Evolutionary conservation across 2,888 invertebrate species (phyloP).

Genomic region (Dynastes maya): DNA sequence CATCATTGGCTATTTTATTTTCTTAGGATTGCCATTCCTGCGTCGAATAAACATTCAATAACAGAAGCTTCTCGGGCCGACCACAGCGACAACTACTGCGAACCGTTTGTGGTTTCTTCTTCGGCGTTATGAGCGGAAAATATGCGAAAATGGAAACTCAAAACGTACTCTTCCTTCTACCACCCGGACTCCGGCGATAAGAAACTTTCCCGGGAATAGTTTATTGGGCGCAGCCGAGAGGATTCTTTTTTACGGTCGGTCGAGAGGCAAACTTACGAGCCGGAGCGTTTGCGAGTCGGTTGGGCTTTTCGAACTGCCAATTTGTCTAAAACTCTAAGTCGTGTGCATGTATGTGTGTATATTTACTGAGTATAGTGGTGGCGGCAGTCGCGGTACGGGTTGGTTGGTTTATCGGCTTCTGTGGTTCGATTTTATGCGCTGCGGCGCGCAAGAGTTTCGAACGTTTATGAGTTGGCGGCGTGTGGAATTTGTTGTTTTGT

Average conservation of each 20-base stretch:
- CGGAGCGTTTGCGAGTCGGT: slow-evolving; percentile 34
- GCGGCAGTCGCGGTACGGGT: not conserved
- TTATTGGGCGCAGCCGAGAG: slow-evolving; percentile 36
- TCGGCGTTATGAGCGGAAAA: not conserved
- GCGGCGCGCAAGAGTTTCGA: slow-evolving; percentile 34
- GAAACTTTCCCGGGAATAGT: slow-evolving; percentile 49
- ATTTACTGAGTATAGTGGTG: not conserved
- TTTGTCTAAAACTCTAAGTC: slow-evolving; percentile 50
- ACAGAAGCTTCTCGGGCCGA: not conserved
- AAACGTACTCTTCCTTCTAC: slow-evolving; percentile 2
- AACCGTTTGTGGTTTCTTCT: not conserved
- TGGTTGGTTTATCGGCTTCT: slow-evolving; percentile 40
- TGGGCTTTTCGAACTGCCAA: slow-evolving; percentile 35
- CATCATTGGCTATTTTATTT: slow-evolving; percentile 10
- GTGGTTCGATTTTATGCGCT: slow-evolving; percentile 44
- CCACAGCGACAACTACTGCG: slow-evolving; percentile 9
- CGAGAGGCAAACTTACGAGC: slow-evolving; percentile 44
- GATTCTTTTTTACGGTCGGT: slow-evolving; percentile 49
- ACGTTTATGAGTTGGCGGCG: slow-evolving; percentile 46
- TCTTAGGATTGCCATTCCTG: not conserved
- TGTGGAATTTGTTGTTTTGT: slow-evolving; percentile 7
- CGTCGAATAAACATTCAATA: not conserved
- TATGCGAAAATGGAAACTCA: slow-evolving; percentile 32
- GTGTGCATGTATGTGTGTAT: not conserved
- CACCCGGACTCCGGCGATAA: slow-evolving; percentile 25